Conservation (phyloP, 2,888 invertebrate species). For the Tanytarsus gracilentus region DNA sequence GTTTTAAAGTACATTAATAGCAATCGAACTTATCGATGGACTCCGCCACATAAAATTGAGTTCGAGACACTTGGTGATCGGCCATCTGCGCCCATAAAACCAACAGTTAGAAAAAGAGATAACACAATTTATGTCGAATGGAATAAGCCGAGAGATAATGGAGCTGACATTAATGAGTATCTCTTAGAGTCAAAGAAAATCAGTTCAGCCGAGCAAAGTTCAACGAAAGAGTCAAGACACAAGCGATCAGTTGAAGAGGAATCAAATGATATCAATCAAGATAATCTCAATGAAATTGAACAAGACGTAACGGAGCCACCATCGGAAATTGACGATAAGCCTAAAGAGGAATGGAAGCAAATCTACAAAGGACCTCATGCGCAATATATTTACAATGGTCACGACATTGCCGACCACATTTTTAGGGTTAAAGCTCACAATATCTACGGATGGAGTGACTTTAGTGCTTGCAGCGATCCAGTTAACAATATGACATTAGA, state of each 20-base stretch:
- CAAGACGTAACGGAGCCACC: slow-evolving; percentile 33
- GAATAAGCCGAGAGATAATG: slow-evolving; percentile 68
- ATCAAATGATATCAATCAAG: slow-evolving; percentile 33
- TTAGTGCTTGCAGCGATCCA: slow-evolving; percentile 57
- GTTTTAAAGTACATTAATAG: slow-evolving; percentile 53
- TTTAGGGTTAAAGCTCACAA: slow-evolving; percentile 75
- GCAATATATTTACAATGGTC: slow-evolving; percentile 67
- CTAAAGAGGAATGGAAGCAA: slow-evolving; percentile 50
- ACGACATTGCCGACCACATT: slow-evolving; percentile 52
- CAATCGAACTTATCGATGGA: slow-evolving; percentile 59
- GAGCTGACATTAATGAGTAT: slow-evolving; percentile 64
- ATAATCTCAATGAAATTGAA: slow-evolving; percentile 39
- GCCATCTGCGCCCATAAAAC: slow-evolving; percentile 69
- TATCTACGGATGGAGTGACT: slow-evolving; percentile 70
- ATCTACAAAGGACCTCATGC: slow-evolving; percentile 73
- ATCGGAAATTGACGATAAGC: slow-evolving; percentile 49
- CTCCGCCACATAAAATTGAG: slow-evolving; percentile 57
- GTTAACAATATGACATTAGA: slow-evolving; percentile 41
- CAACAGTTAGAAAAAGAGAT: slow-evolving; percentile 62
- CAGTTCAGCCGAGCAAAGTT: slow-evolving; percentile 31
- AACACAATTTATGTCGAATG: slow-evolving; percentile 69
- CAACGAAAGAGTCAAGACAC: slow-evolving; percentile 33
- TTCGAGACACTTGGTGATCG: slow-evolving; percentile 63
- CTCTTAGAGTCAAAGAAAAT: slow-evolving; percentile 60
- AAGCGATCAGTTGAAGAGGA: not conserved